Conservation (phyloP, 2,888 invertebrate genomes). For the Lasius platythorax region DNA sequence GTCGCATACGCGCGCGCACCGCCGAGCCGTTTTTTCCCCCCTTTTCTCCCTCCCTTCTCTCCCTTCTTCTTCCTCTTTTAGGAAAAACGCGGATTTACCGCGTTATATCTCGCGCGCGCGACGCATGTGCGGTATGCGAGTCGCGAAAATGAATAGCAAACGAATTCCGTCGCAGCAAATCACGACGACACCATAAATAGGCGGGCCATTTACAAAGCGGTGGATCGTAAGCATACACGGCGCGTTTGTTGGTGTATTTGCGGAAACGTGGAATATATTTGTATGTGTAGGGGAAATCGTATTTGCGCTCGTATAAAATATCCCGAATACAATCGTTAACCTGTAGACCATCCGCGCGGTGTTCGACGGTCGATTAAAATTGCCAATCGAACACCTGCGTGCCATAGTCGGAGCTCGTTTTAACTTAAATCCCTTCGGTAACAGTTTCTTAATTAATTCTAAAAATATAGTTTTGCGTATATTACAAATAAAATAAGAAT, state of each 20-base stretch:
- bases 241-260: constrained; percentile 44
- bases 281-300: constrained; percentile 36
- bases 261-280: constrained; percentile 46
- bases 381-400: constrained; percentile 11
- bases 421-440: neutral
- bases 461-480: neutral
- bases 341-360: constrained; percentile 23
- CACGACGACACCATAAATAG: constrained; percentile 48
- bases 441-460: neutral
- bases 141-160: constrained; percentile 38
- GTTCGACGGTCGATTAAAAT: constrained; percentile 31
- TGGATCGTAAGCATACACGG: constrained; percentile 28
- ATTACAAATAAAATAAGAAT: neutral
- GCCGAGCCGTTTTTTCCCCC: neutral
- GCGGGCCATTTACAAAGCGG: constrained; percentile 44
- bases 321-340: constrained; percentile 35
- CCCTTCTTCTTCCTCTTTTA: neutral
- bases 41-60: too few relatives aligned
- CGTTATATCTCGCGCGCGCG: constrained; percentile 21
- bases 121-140: neutral
- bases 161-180: constrained; percentile 47
- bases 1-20: constrained; percentile 7
- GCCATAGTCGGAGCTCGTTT: neutral
- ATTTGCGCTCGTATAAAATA: constrained; percentile 38
- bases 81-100: constrained; percentile 15